Evolutionary conservation across 2,113 vertebrate genomes (phyloP), one percentile per base, ranked within the genome.

Genomic region (Rynchops niger): DNA sequence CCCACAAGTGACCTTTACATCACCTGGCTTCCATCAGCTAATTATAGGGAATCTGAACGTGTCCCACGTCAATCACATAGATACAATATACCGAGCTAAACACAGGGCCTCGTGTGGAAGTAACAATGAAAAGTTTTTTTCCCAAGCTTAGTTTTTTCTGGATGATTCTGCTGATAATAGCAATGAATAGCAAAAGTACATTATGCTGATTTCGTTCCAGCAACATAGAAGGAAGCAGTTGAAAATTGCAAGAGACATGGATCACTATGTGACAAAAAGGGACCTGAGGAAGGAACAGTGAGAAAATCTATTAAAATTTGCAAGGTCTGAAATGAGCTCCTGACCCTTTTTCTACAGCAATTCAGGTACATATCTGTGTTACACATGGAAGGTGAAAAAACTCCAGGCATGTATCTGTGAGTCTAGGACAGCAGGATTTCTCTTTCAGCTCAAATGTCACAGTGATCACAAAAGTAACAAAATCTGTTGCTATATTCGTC

Each of bases 381-480:
- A 17, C 18, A 32, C 4, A 26, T 1, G 61, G 12, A 71, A 82
- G 18, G 2, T 4, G 5, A 8, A 26, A 69, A 66, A 34, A 27
- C 38, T 78, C 5, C 23, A 80, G 14, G 6, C 20, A 45, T 5
- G 2, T 47, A 4, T 40, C 38, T 56, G 3, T 59, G 52, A 38
- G 12, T 4, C 7, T 17, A n/a, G 15, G 13, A 15, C 29, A 20
- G 26, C 0, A 43, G 55, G 34, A 10, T 7, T 78, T 9, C 9
- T 78, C 32, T 40, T 74, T 82, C 70, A 76, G 20, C 6, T 86
- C 29, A 81, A 19, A 23, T 5, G 12, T 8, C 15, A 23, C 7
- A n/a, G 3, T 5, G 12, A 67, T 58, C 32, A 78, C 19, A 58
- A 70, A 65, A 82, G 9, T 3, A 4, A 47, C n/a, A 85, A 84